A percentile compares a stretch with the other conserved stretches of the same genome.
phyloP scores from a whole-genome alignment of 2,113 vertebrate genomes.

The Eretmochelys imbricata region DNA sequence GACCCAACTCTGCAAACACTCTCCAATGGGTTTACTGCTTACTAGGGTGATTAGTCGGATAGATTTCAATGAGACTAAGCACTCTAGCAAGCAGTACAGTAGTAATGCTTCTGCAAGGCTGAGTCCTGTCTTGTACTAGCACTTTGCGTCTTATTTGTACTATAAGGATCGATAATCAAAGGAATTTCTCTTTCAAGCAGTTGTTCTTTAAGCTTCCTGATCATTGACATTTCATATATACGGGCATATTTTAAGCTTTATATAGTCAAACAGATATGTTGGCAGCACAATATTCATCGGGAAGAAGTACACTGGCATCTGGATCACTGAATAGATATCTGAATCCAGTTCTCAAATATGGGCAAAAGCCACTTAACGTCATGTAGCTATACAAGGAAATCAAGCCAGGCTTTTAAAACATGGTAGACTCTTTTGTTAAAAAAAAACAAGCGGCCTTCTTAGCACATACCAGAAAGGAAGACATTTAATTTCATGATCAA shows the following conservation, averaged over 20 bases:
- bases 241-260: not conserved
- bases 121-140: not conserved
- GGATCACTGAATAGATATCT: not conserved
- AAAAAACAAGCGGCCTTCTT: not conserved
- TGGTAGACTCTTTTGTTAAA: not conserved
- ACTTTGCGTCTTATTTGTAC: not conserved
- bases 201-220: not conserved
- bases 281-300: not conserved
- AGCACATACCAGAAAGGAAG: not conserved
- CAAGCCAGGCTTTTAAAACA: not conserved
- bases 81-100: rapidly evolving
- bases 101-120: not conserved
- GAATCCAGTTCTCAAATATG: not conserved
- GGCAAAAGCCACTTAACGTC: not conserved
- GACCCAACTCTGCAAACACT: not conserved
- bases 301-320: not conserved
- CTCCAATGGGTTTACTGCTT: not conserved
- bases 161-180: not conserved
- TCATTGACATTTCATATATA: not conserved
- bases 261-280: not conserved
- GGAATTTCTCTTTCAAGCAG: not conserved
- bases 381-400: not conserved
- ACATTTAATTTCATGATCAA: not conserved
- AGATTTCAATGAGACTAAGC: not conserved
- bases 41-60: not conserved